Percentiles rank a stretch among this genome's conserved stretches.
Conservation (phyloP, 2,797 vertebrate species). For the Oryzias dopingdopingensis region DNA sequence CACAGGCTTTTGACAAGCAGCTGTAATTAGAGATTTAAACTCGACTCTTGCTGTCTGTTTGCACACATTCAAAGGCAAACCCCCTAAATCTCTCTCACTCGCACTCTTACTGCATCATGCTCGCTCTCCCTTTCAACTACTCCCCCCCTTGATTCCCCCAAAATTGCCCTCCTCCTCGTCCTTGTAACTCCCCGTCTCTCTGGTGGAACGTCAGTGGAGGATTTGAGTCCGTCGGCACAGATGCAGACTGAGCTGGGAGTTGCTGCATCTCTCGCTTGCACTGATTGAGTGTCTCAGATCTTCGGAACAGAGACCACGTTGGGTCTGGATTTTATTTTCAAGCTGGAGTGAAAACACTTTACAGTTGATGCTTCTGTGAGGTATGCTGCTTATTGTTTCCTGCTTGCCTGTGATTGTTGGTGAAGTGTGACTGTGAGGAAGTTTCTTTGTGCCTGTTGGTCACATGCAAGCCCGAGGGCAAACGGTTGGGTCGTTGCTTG, state of each 20-base stretch:
- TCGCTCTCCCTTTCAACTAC: slow-evolving; percentile 36
- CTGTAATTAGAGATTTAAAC: slow-evolving; percentile 67
- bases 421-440: slow-evolving; percentile 4
- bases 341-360: slow-evolving; percentile 30
- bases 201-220: slow-evolving; percentile 65
- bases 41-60: slow-evolving; percentile 33
- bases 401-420: slow-evolving; percentile 14
- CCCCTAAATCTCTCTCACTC: slow-evolving; percentile 41
- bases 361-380: slow-evolving; percentile 44
- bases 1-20: slow-evolving; percentile 56
- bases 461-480: slow-evolving; percentile 13
- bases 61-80: slow-evolving; percentile 30
- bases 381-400: slow-evolving; percentile 42
- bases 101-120: slow-evolving; percentile 23
- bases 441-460: slow-evolving; percentile 5
- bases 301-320: slow-evolving; percentile 46
- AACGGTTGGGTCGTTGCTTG: slow-evolving; percentile 3
- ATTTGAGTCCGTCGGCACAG: slow-evolving; percentile 67
- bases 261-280: slow-evolving; percentile 35
- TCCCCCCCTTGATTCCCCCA: slow-evolving; percentile 34
- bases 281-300: slow-evolving; percentile 40
- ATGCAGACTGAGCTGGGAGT: slow-evolving; percentile 57
- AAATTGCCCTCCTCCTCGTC: slow-evolving; percentile 38
- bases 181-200: slow-evolving; percentile 25
- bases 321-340: slow-evolving; percentile 52